phyloP scores from a whole-genome alignment of 2,888 invertebrate species.

The Mesochorus sp. region DNA sequence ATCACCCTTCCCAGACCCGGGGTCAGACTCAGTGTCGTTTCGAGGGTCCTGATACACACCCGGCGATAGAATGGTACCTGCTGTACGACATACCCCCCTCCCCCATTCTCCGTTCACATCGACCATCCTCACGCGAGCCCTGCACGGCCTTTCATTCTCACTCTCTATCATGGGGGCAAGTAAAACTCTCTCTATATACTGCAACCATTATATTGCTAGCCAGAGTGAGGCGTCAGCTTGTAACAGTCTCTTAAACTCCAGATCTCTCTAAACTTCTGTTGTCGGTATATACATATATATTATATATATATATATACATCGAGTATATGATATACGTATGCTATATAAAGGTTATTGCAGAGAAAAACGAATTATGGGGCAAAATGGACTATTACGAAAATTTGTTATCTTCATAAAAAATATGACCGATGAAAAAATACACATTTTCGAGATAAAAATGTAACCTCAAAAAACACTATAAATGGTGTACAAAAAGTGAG shows the following conservation, averaged over 20 bases:
- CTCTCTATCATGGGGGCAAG: slow-evolving; percentile 21
- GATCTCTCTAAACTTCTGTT: slow-evolving; percentile 52
- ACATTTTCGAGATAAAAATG: too few relatives aligned
- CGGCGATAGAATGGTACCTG: slow-evolving; percentile 70
- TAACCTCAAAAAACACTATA: too few relatives aligned
- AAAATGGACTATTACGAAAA: slow-evolving; percentile 2
- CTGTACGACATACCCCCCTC: slow-evolving; percentile 65
- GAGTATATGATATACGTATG: too few relatives aligned
- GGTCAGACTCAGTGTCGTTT: slow-evolving; percentile 78
- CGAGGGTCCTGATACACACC: slow-evolving; percentile 69
- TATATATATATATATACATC: not conserved
- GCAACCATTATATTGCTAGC: slow-evolving; percentile 68
- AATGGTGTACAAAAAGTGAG: too few relatives aligned
- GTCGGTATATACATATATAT: not conserved
- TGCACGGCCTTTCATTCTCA: slow-evolving; percentile 66
- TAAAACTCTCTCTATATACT: slow-evolving; percentile 37
- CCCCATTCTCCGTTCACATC: too few relatives aligned
- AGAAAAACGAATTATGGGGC: not conserved
- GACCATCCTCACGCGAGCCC: slow-evolving; percentile 64
- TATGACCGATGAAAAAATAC: too few relatives aligned
- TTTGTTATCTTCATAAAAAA: not conserved
- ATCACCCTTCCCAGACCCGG: slow-evolving; percentile 67
- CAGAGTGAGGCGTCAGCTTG: slow-evolving; percentile 79
- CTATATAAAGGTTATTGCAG: too few relatives aligned
- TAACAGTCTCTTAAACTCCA: slow-evolving; percentile 81